phyloP scores from a whole-genome alignment of 2,797 vertebrate genomes.

The Stomatorhinus walkeri region DNA sequence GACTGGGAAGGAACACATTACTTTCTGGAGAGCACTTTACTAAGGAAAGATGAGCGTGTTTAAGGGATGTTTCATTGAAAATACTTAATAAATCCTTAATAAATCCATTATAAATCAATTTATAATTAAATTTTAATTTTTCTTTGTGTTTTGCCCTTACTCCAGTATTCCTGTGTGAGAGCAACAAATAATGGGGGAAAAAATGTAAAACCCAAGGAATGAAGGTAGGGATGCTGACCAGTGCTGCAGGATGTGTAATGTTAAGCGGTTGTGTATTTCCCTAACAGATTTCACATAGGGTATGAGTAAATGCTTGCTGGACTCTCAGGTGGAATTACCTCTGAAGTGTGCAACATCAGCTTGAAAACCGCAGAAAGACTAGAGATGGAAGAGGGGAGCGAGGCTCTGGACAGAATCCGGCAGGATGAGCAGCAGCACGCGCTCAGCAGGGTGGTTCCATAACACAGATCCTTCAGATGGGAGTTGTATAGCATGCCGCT shows the following conservation, averaged over 20 bases:
- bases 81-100: background rate
- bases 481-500: background rate
- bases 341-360: background rate
- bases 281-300: background rate
- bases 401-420: background rate
- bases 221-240: background rate
- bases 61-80: background rate
- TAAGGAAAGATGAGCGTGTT: background rate
- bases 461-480: background rate
- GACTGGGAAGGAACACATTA: conserved; percentile 11
- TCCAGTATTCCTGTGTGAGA: background rate
- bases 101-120: background rate
- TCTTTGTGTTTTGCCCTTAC: background rate
- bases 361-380: background rate
- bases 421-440: background rate
- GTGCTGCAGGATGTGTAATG: background rate
- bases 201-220: background rate
- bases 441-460: background rate
- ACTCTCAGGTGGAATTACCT: background rate
- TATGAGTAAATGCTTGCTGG: background rate
- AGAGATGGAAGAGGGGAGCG: background rate
- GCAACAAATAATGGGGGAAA: background rate
- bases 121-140: background rate
- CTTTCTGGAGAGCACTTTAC: conserved; percentile 10
- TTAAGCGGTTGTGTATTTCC: background rate